Base-by-base conservation (phyloP, 2,888 invertebrate genomes). In the Bhutanitis thaidina region DNA sequence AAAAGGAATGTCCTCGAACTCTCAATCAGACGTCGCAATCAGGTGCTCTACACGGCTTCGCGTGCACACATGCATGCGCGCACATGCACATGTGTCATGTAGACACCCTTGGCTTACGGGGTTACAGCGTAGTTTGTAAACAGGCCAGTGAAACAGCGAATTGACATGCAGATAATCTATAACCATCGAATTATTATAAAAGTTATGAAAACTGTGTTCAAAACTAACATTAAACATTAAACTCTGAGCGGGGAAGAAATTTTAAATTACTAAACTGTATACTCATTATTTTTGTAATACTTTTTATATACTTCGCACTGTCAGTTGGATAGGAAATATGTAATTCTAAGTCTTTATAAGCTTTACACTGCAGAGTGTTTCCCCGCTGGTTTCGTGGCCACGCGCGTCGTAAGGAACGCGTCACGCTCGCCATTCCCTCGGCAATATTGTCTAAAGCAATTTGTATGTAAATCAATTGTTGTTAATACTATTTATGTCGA, bases 391-490 rank as follows among this genome's bases (percentile, higher is more conserved):
- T 44, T 55, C 36, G 61, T 62, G 71, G 78, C 78, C 65, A 53
- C 67, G 58, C 65, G 58, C 61, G 45, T 67, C 69, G 75, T 72
- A 73, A 67, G 75, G 72, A 67, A 62, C 82, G 81, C 86, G 79
- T 85, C 82, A 84, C 81, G 83, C 84, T 79, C 80, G 80, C 83
- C 82, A 80, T 88, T 84, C 84, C 80, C 80, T 84, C 83, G 81
- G 85, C 87, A 83, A 86, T 88, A 88, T 87, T 85, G 87, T 88
- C 87, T 87, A 84, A 86, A 88, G 87, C 88, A 87, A 89, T 89
- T 87, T 88, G 88, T 89, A 89, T 89, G 88, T 86, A 86, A 89
- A 89, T 89, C 88, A 84, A 86, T 88, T 84, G 87, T 87, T 87
- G 86, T 87, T 87, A 88, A 89, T 87, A 85, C 86, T 87, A 87